phyloP scores from a whole-genome alignment of 2,113 vertebrate genomes.

The Crotalus viridis region DNA sequence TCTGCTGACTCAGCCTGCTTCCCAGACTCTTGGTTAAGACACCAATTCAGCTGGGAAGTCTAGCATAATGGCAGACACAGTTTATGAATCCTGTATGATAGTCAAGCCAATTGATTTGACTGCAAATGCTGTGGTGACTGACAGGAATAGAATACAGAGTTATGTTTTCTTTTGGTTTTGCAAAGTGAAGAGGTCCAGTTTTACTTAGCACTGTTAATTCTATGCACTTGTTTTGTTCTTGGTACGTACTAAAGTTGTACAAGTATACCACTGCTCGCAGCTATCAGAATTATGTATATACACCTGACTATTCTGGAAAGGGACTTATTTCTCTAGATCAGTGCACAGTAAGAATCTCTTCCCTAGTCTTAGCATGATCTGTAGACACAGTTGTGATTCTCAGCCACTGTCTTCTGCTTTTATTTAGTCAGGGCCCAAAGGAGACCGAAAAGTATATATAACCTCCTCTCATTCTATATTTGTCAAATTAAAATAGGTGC shows the following conservation, averaged over 20 bases:
- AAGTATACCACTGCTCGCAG: neutral
- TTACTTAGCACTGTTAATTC: neutral
- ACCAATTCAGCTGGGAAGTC: neutral
- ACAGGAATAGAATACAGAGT: neutral
- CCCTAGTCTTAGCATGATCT: neutral
- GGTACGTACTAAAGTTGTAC: neutral
- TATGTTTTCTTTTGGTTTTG: neutral
- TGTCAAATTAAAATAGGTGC: slow-evolving; percentile 2
- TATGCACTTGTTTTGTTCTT: neutral
- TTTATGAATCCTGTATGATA: neutral
- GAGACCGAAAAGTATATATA: neutral
- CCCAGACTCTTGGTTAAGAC: neutral
- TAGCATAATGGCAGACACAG: neutral
- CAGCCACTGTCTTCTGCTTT: neutral
- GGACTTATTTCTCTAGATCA: neutral
- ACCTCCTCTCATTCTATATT: neutral
- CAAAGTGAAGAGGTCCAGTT: neutral
- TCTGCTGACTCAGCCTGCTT: neutral
- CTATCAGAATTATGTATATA: neutral
- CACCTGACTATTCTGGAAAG: neutral
- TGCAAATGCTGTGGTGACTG: neutral
- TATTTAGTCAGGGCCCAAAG: neutral
- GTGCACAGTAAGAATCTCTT: neutral
- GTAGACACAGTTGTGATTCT: neutral
- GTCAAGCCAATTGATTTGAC: neutral